Evolutionary conservation across 2,797 vertebrate genomes (phyloP).

Genomic region (Hypotaenidia okinawae): DNA sequence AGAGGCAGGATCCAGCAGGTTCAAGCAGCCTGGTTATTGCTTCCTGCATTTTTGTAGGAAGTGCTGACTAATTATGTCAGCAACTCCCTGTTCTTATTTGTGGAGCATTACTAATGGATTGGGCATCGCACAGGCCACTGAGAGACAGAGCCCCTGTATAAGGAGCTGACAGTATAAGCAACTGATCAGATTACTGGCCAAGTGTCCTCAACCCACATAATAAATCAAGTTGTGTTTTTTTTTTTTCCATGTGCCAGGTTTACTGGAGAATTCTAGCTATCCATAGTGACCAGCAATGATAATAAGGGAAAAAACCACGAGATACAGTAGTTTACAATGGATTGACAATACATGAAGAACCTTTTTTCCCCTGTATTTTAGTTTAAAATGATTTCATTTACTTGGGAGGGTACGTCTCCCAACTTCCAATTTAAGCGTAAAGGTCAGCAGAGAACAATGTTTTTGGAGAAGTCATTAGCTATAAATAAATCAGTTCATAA

Average conservation of each 20-base stretch:
- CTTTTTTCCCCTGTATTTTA: neutral
- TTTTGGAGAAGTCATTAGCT: conserved; percentile 4
- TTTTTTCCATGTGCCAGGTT: neutral
- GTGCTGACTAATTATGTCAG: neutral
- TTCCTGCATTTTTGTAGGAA: neutral
- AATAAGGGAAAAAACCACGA: neutral
- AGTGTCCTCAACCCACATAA: neutral
- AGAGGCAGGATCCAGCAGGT: rapidly evolving
- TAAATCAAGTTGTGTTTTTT: neutral
- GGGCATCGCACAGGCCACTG: neutral
- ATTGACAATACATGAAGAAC: neutral
- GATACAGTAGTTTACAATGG: neutral
- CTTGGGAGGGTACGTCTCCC: neutral
- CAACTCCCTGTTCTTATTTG: neutral
- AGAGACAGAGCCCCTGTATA: neutral
- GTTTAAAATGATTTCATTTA: neutral
- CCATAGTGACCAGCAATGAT: neutral
- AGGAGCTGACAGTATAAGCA: neutral
- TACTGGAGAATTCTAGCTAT: neutral
- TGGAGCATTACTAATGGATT: neutral
- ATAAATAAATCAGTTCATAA: conserved; percentile 35
- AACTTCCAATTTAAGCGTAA: neutral
- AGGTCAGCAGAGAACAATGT: conserved; percentile 9
- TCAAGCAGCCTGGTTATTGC: neutral
- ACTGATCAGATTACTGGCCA: neutral